A percentile compares a stretch with the other conserved stretches of the same genome.
These are phyloP conservation scores for Tonatia bakeri DNA, from an alignment of 2,113 vertebrate genomes.

Conservation along the genomic window DNA sequence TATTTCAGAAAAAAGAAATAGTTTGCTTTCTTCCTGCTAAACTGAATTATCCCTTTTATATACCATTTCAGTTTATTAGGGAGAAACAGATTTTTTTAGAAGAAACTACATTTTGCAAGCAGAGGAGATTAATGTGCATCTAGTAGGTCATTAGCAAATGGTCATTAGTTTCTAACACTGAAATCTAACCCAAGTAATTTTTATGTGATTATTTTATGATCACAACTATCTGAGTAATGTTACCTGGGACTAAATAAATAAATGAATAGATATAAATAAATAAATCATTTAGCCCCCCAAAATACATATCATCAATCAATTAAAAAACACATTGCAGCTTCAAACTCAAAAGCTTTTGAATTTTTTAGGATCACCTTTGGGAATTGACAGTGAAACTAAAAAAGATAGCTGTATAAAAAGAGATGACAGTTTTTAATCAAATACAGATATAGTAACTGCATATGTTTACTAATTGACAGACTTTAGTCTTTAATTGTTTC, in stretches of 20 bases:
- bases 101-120: neutral
- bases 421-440: conserved; percentile 8
- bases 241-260: neutral
- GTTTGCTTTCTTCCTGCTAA: neutral
- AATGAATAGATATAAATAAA: neutral
- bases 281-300: neutral
- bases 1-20: neutral
- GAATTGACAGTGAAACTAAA: neutral
- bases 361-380: neutral
- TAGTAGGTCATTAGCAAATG: neutral
- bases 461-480: neutral
- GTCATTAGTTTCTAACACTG: neutral
- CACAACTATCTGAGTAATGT: neutral
- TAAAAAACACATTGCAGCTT: neutral
- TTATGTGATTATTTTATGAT: neutral
- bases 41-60: neutral
- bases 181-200: conserved; percentile 1
- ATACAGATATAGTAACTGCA: neutral
- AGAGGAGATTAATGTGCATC: neutral
- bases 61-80: neutral
- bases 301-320: neutral
- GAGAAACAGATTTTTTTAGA: neutral
- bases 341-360: neutral
- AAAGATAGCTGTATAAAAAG: neutral
- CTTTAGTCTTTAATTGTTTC: conserved; percentile 21